Evolutionary conservation across 2,888 invertebrate genomes (phyloP).

Genomic region (Melinopterus prodromus): DNA sequence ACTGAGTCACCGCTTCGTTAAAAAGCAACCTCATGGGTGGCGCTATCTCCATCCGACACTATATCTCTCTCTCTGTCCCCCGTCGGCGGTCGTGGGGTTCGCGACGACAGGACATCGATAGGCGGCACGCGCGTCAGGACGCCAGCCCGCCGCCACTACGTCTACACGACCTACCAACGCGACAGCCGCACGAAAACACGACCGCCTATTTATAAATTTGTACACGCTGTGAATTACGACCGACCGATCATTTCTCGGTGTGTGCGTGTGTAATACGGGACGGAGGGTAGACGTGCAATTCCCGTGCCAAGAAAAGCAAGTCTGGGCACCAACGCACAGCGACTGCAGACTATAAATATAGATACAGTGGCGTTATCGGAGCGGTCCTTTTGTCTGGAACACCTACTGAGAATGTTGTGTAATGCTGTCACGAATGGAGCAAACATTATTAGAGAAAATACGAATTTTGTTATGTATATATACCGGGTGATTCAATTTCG

Average conservation of each 20-base stretch:
- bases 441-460: background rate
- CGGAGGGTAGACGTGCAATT: background rate
- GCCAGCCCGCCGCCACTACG: conserved; percentile 55
- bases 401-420: background rate
- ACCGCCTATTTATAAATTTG: background rate
- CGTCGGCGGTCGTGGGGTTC: conserved; percentile 18
- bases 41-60: background rate
- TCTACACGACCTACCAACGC: conserved; percentile 45
- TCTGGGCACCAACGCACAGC: background rate
- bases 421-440: background rate
- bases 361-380: background rate
- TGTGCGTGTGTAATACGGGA: background rate
- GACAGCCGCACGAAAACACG: background rate
- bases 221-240: background rate
- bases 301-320: background rate
- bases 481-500: no score
- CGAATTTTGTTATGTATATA: background rate
- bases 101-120: conserved; percentile 47
- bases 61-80: conserved; percentile 12
- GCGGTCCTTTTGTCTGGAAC: background rate
- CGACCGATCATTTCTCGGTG: background rate
- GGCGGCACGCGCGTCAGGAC: conserved; percentile 56
- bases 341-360: background rate
- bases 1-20: background rate
- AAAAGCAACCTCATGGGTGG: background rate